phyloP scores from a whole-genome alignment of 2,113 vertebrate species.

The Pseudorectes ferrugineus region DNA sequence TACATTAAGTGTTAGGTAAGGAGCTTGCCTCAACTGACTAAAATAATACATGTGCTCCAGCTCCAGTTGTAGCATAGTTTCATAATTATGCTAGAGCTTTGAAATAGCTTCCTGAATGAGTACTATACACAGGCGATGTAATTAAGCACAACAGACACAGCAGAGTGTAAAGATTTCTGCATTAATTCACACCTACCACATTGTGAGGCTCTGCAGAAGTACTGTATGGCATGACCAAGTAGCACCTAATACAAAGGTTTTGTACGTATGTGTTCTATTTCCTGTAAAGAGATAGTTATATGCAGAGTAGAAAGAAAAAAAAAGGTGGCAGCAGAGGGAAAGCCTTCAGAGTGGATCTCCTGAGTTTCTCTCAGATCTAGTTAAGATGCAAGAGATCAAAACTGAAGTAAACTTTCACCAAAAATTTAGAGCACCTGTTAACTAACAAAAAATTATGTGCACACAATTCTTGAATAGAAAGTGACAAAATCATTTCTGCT shows the following conservation, averaged over 20 bases:
- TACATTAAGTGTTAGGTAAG: neutral
- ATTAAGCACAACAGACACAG: neutral
- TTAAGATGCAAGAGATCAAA: neutral
- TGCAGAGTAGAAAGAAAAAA: neutral
- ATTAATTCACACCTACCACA: neutral
- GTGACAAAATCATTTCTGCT: neutral
- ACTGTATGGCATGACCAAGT: neutral
- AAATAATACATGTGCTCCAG: neutral
- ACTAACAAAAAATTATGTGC: neutral
- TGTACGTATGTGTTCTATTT: neutral
- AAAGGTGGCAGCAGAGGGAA: neutral
- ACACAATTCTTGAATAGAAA: neutral
- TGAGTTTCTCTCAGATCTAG: neutral
- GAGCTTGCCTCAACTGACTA: neutral
- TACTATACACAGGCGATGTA: neutral
- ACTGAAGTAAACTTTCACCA: neutral
- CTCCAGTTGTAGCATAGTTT: neutral
- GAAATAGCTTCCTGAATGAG: neutral
- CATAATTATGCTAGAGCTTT: neutral
- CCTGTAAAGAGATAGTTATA: neutral
- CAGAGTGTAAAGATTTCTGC: neutral
- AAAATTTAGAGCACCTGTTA: neutral
- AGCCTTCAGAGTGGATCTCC: neutral
- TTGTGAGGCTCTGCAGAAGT: neutral
- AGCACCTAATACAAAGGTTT: neutral